Conservation (phyloP, 2,797 vertebrate genomes). For the Apogon talboti region DNA sequence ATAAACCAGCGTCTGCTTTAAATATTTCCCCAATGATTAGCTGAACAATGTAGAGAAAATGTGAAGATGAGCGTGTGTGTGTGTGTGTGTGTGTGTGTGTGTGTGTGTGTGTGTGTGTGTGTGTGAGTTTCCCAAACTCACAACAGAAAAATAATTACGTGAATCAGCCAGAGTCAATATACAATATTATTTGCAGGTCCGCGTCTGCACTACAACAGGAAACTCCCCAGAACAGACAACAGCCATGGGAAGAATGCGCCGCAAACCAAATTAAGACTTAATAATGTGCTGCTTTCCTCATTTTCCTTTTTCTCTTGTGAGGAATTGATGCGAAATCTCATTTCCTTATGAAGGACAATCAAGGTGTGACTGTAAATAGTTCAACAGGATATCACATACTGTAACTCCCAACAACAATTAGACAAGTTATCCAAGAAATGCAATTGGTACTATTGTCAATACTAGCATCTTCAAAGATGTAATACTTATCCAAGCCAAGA, state of each 20-base stretch:
- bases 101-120: constrained; percentile 1
- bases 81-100: constrained; percentile 1
- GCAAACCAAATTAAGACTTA: constrained; percentile 8
- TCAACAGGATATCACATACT: not conserved
- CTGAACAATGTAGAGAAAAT: not conserved
- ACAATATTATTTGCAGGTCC: constrained; percentile 10
- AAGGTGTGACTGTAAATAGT: not conserved
- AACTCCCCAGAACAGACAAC: not conserved
- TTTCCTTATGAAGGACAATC: not conserved
- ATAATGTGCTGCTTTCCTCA: not conserved
- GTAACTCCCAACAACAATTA: not conserved
- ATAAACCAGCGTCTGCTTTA: not conserved
- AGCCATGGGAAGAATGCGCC: not conserved
- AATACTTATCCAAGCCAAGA: no score
- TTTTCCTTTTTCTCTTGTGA: not conserved
- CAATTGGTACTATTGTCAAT: no score
- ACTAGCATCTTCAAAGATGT: no score
- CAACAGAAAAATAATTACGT: not conserved
- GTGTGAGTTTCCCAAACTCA: not conserved
- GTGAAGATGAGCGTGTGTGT: not conserved
- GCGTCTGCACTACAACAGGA: constrained; percentile 23
- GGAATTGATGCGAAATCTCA: not conserved
- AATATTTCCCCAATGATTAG: not conserved
- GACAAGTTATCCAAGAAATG: no score
- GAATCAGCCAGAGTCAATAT: not conserved